Base-by-base conservation (phyloP, 2,113 vertebrate species). In the Siniperca chuatsi region DNA sequence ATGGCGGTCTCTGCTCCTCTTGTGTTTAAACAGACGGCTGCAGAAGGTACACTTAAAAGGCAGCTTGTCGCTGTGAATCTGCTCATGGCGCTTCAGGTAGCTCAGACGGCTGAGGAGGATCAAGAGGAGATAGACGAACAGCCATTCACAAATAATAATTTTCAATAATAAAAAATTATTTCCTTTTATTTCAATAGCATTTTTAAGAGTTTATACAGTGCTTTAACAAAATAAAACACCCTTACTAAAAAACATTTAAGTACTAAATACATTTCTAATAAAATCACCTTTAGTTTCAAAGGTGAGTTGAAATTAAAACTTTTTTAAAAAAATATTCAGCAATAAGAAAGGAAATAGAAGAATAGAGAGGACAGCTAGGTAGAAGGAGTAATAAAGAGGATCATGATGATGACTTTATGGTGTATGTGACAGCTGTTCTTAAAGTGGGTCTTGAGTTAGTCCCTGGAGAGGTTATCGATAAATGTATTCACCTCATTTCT, bases 21-120 rank as follows among this genome's bases (percentile, higher is more conserved):
- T 99, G 95, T 99, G 98, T 95, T 99, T 99, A 88, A 99, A 99
- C 93, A 99, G 97, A 52, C 98, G 97, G 94, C 98, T 99, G 97
- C 98, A 99, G 96, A 97, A 99, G 94, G 98, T 99, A 72, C 98
- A 99, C 95, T 99, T 99, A 96, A 99, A 99, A 78, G 98, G 98
- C 94, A 99, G 97, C 95, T 99, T 99, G 97, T 99, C 98, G 62
- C 98, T 99, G 96, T 99, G 98, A 95, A 99, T 99, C 97, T 99
- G 98, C 94, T 99, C 98, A 44, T 99, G 98, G 86, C 98, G 96
- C 95, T 99, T 99, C 96, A 99, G 96, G 97, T 99, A 99, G 96
- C 98, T 99, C 92, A 99, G 96, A 65, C 98, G 98, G 92, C 94
- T 95, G 78, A 1, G 55, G 78, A 35, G 8, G 23, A 23, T 2